These are phyloP conservation scores for Eulemur rubriventer DNA, from an alignment of 2,797 vertebrate genomes.

Conservation along the genomic window DNA sequence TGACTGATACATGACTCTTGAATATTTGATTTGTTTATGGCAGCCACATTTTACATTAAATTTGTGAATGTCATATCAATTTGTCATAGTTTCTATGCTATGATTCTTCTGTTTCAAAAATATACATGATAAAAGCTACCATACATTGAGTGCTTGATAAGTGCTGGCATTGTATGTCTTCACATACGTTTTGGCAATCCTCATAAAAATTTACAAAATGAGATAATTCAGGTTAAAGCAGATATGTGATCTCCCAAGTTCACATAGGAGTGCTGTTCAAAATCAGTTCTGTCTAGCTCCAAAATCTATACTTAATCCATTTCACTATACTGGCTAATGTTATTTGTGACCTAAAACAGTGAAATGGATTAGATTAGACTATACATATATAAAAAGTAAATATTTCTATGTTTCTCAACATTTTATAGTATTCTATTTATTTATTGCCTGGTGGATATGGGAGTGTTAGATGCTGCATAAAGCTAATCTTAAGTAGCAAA, in stretches of 20 bases:
- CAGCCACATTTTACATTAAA: slow-evolving; percentile 10
- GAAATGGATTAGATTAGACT: background rate
- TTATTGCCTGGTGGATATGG: background rate
- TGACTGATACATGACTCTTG: background rate
- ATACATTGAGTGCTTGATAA: background rate
- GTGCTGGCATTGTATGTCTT: background rate
- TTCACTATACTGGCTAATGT: background rate
- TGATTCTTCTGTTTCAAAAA: slow-evolving; percentile 13
- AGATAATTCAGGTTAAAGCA: background rate
- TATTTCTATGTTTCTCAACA: slow-evolving; percentile 1
- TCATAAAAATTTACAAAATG: slow-evolving; percentile 30
- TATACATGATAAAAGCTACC: background rate
- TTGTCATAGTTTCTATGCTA: background rate
- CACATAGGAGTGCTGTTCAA: background rate
- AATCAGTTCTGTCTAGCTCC: background rate
- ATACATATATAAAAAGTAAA: background rate
- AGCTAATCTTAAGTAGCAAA: slow-evolving; percentile 36
- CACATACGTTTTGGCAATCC: background rate
- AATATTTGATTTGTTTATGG: slow-evolving; percentile 6
- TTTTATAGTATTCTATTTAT: background rate
- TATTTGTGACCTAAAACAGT: background rate
- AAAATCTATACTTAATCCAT: background rate
- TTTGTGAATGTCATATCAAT: background rate
- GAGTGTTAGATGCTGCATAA: background rate
- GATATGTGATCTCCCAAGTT: background rate